phyloP scores from a whole-genome alignment of 2,797 vertebrate genomes.

The Poeciliopsis gracilis region DNA sequence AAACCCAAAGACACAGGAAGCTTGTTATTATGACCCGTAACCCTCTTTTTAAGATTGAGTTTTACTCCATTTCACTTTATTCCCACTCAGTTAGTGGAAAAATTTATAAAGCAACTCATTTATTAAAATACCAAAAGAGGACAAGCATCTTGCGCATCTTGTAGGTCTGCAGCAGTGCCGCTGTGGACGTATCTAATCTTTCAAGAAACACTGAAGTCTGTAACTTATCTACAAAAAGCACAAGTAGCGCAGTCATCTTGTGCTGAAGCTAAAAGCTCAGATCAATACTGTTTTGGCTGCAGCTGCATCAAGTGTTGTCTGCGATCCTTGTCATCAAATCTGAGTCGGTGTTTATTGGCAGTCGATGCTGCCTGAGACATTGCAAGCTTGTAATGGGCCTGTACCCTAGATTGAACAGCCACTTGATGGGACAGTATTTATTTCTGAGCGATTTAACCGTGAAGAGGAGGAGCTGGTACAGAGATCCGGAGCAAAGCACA shows the following conservation, averaged over 20 bases:
- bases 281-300: conserved; percentile 19
- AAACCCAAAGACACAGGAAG: conserved; percentile 9
- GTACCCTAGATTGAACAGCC: conserved; percentile 36
- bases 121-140: conserved; percentile 19
- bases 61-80: conserved; percentile 42
- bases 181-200: background rate
- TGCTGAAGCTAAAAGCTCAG: conserved; percentile 19
- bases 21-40: conserved; percentile 27
- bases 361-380: conserved; percentile 13
- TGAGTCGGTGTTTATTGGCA: conserved; percentile 30
- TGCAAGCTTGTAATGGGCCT: conserved; percentile 52
- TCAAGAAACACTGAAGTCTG: background rate
- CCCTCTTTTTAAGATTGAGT: conserved; percentile 35
- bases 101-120: conserved; percentile 5
- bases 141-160: conserved; percentile 20
- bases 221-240: conserved; percentile 1
- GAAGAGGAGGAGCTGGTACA: conserved; percentile 25
- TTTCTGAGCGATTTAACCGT: conserved; percentile 28
- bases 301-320: conserved; percentile 12
- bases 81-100: conserved; percentile 23
- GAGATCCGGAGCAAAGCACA: conserved; percentile 4
- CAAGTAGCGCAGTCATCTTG: background rate
- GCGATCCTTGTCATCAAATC: conserved; percentile 23
- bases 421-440: conserved; percentile 33
- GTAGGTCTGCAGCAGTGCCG: background rate